Evolutionary conservation across 2,888 invertebrate genomes (phyloP).

Genomic region (Sinhomidia bicolor): DNA sequence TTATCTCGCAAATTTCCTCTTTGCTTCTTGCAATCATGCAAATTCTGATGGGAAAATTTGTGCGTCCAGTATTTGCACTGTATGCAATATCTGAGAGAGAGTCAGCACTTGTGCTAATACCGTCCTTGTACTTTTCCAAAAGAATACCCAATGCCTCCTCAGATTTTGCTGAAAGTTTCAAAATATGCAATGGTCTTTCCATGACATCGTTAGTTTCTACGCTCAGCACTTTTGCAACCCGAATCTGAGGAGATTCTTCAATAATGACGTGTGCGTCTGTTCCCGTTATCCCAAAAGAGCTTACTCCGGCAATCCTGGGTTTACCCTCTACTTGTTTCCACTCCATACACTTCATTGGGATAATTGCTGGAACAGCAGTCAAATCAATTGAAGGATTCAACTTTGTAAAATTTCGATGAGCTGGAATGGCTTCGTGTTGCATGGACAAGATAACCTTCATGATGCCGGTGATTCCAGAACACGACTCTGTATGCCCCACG

Average conservation of each 20-base stretch:
- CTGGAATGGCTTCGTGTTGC: conserved; percentile 65
- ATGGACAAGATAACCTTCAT: conserved; percentile 72
- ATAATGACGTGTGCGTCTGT: conserved; percentile 61
- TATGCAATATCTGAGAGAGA: conserved; percentile 50
- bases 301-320: conserved; percentile 57
- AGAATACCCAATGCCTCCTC: conserved; percentile 58
- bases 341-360: conserved; percentile 40
- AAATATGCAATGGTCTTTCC: conserved; percentile 20
- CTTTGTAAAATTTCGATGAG: conserved; percentile 55
- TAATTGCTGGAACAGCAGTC: conserved; percentile 63
- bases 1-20: conserved; percentile 9
- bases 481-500: conserved; percentile 72
- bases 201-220: not conserved
- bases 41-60: conserved; percentile 39
- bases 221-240: not conserved
- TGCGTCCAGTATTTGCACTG: conserved; percentile 63
- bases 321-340: conserved; percentile 39
- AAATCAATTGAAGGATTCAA: conserved; percentile 62
- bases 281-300: too few species aligned
- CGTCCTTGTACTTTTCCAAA: conserved; percentile 4
- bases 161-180: conserved; percentile 61
- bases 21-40: conserved; percentile 35
- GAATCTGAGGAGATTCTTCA: conserved; percentile 40
- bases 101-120: not conserved
- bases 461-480: conserved; percentile 73